A percentile compares a stretch with the other conserved stretches of the same genome.
Conservation (phyloP, 2,113 vertebrate genomes). For the Corythaeola cristata region DNA sequence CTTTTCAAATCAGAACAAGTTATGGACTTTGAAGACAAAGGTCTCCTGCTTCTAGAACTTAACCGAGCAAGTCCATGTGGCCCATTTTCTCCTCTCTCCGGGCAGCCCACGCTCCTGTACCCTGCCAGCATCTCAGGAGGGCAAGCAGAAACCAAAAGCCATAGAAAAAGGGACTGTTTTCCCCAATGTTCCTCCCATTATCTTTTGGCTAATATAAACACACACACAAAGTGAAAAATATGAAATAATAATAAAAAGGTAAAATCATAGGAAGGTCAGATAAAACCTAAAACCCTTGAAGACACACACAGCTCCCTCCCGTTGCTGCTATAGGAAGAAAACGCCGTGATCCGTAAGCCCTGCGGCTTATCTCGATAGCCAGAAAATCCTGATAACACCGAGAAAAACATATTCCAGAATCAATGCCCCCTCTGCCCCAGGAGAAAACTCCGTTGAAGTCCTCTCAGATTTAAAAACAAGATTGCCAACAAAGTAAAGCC, state of each 20-base stretch:
- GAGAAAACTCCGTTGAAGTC: not conserved
- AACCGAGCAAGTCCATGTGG: accelerated
- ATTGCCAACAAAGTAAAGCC: not conserved
- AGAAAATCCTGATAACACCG: not conserved
- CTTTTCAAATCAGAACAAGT: not conserved
- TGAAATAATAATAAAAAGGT: not conserved
- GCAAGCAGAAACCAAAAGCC: not conserved
- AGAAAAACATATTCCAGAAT: not conserved
- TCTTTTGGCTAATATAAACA: not conserved
- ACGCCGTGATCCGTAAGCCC: not conserved
- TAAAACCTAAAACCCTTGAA: not conserved
- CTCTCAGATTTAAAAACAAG: conserved; percentile 8
- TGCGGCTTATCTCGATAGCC: not conserved
- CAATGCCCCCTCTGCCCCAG: not conserved
- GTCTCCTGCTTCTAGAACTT: not conserved
- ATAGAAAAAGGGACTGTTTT: not conserved
- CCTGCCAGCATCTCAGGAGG: not conserved
- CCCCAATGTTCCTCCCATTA: accelerated
- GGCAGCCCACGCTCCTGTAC: not conserved
- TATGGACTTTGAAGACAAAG: not conserved
- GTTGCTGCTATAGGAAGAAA: not conserved
- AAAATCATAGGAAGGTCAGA: not conserved
- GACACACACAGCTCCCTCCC: not conserved
- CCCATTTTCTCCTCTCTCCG: not conserved
- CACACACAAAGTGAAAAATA: not conserved